phyloP scores from a whole-genome alignment of 2,113 vertebrate species.

The Okapia johnstoni region DNA sequence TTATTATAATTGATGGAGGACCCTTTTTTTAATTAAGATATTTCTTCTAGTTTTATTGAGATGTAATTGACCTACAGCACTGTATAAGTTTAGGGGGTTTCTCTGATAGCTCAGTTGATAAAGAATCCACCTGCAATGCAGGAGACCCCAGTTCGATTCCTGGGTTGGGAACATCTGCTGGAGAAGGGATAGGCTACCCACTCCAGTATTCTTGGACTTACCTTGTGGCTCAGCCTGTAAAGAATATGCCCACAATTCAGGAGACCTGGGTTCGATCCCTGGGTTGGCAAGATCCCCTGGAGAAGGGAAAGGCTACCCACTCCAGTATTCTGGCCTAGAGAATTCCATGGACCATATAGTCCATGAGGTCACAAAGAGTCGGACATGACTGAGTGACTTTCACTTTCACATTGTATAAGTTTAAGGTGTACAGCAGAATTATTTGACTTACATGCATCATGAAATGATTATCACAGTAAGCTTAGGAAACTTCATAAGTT shows the following conservation, averaged over 20 bases:
- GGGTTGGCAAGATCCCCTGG: background rate
- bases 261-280: background rate
- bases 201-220: background rate
- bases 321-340: background rate
- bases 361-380: background rate
- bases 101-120: background rate
- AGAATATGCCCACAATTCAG: background rate
- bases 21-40: background rate
- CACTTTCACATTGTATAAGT: background rate
- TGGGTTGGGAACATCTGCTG: background rate
- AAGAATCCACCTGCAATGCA: background rate
- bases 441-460: background rate
- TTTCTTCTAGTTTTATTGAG: background rate
- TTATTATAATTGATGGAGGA: background rate
- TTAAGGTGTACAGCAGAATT: background rate
- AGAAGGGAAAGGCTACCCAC: background rate
- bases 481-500: background rate
- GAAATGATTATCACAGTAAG: background rate
- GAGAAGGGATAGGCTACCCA: background rate
- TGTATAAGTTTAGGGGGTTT: background rate
- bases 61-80: background rate
- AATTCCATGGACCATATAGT: rapidly evolving
- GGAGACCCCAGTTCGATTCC: background rate
- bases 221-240: background rate
- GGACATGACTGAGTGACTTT: background rate